phyloP scores from a whole-genome alignment of 2,113 vertebrate species.

The Lontra canadensis region DNA sequence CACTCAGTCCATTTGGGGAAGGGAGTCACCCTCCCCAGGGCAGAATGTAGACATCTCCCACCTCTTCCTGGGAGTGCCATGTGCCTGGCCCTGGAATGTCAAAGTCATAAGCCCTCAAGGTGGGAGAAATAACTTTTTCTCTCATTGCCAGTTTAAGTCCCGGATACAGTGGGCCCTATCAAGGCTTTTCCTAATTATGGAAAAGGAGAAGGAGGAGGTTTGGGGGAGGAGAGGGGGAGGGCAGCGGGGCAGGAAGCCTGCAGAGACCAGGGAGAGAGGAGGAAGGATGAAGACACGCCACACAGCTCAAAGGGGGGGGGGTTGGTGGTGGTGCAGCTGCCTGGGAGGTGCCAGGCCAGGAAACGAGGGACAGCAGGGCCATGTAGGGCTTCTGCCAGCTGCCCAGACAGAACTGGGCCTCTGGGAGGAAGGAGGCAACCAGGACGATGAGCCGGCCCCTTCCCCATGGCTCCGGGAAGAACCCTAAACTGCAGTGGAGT shows the following conservation, averaged over 20 bases:
- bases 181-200: background rate
- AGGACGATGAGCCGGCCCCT: background rate
- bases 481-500: background rate
- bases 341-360: background rate
- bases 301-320: background rate
- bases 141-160: background rate
- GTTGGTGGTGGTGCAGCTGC: background rate
- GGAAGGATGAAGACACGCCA: background rate
- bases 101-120: background rate
- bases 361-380: background rate
- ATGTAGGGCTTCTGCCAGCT: background rate
- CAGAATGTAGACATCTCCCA: background rate
- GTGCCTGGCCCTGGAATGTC: background rate
- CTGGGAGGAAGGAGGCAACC: background rate
- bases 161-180: background rate
- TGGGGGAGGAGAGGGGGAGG: background rate
- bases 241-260: background rate
- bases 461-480: background rate
- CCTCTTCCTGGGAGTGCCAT: background rate
- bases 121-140: background rate
- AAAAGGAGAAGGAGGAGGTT: background rate
- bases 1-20: background rate
- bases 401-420: background rate
- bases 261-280: too few relatives aligned
- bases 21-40: too few relatives aligned